Base-by-base conservation (phyloP, 1,140 invertebrate species). In the Drosophila micromelanica region DNA sequence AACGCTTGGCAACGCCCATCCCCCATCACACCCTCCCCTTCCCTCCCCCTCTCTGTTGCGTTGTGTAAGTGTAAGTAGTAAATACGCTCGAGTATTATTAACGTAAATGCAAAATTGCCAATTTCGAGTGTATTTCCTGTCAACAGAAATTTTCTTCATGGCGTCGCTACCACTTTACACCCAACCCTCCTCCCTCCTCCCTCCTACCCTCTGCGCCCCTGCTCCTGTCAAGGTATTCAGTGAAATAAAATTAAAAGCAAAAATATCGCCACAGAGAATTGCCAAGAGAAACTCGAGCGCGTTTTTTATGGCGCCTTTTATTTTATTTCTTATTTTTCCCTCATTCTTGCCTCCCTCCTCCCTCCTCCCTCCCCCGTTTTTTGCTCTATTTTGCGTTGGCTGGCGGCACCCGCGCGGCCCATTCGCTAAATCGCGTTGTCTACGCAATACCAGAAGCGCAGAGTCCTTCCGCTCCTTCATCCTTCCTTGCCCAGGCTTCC, bases 41-140 rank as follows among this genome's bases (percentile, higher is more conserved):
- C 2, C 17, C 17, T 17, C 17, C 17, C 17, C 17, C 17, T 5
- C 6, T 55, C 20, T 17, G 56, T 48, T 23, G 12, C 20, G 23
- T 30, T 45, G n/a, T 67, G 55, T 68, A 68, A 72, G 65, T 65
- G 84, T 87, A 89, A 89, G 79, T 87, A 91, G 85, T 86, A 82
- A 86, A 86, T 91, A 91, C 90, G 79, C 90, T 89, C 51, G 90
- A 91, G 90, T 91, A 91, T 91, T 91, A 91, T 91, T 91, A 91
- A 91, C 90, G 90, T 91, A 91, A 91, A 91, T 91, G 87, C 87
- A 91, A 91, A 91, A 91, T 91, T 91, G 90, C 90, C 90, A 91
- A 91, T 91, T 91, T 91, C 89, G 85, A 90, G 90, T 91, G 89
- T 91, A 91, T 91, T 91, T 91, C 90, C 90, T 90, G 90, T 91